Base-by-base conservation (phyloP, 2,797 vertebrate species). In the Bucorvus abyssinicus region DNA sequence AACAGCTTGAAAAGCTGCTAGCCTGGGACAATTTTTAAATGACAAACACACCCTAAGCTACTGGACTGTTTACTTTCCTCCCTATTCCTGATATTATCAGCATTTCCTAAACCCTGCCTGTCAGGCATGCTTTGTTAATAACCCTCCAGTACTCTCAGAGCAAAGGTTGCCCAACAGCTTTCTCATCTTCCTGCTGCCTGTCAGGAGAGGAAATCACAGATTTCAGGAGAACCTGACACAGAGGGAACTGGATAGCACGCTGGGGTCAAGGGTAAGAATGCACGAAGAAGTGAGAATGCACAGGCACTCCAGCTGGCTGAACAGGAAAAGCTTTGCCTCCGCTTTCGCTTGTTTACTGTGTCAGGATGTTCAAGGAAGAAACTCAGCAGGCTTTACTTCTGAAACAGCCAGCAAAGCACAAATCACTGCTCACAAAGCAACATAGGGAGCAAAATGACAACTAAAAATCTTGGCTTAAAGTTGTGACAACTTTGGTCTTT, bases 151-250 rank as follows among this genome's bases (percentile, higher is more conserved):
- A 93, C 93, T 96, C 89, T 88, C 80, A 81, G 98, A 97, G 97
- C 97, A 98, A 98, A 98, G 98, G 98, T 98, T 97, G 97, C 93
- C 90, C 87, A 96, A 94, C 98, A 98, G 98, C 97, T 97, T 98
- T 98, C 98, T 97, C 96, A 93, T 97, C 95, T 98, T 98, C 98
- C 98, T 98, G 98, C 94, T 60, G 92, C 95, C 95, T 98, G 98
- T 98, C 98, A 97, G 93, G 94, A 97, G 92, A 98, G 98, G 98
- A 98, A 98, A 97, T 98, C 94, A 77, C 97, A 97, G 88, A 94
- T 97, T 97, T 97, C 94, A 91, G 94, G 93, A 95, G 93, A 95
- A 92, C 77, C 91, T 96, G 96, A 97, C 96, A 96, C 84, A 65
- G 74, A 94, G 94, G 97, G 97, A 97, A 97, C 97, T 97, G 97